Evolutionary conservation across 2,888 invertebrate species (phyloP), one percentile per base, ranked within the genome.

Genomic region (Danaus chrysippus): DNA sequence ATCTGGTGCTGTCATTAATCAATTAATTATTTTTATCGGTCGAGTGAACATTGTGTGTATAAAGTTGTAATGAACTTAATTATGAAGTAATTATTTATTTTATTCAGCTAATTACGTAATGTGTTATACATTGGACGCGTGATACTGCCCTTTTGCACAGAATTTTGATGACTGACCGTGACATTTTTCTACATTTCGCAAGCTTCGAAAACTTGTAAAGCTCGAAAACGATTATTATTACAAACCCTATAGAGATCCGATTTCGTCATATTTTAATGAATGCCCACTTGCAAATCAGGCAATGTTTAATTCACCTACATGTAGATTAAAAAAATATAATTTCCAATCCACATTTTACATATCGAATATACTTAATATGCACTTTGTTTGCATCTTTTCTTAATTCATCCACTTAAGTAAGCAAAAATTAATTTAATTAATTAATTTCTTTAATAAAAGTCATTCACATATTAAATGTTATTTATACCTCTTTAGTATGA

Each of bases 121-220:
- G 67, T 66, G 44, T 56, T 68, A 56, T 54, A 71, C 65, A 70
- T 43, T 53, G 57, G 53, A 46, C 46, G 17, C 10, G 57, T 53
- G 68, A 71, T 78, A 81, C 76, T 74, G 80, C 80, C 81, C 82
- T 83, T 83, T 81, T 73, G 72, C 69, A 71, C 70, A 70, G 70
- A 77, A 76, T 74, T 81, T 76, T 79, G 78, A 79, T 79, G 77
- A 70, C 74, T 73, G 85, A 67, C 89, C 89, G 70, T 90, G 89
- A 87, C 87, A 86, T 88, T 87, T 84, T 71, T 74, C 68, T 60
- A 67, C 59, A 70, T 80, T 84, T 78, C 83, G 77, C 75, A 83
- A 87, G 72, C 62, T 73, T 74, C 73, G 71, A 76, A 79, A 82
- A 81, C 76, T 75, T 75, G 78, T 76, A 80, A 81, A 80, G 77